Percentiles rank a stretch among this genome's conserved stretches.
Conservation (phyloP, 2,113 vertebrate genomes). For the Catagonus wagneri region DNA sequence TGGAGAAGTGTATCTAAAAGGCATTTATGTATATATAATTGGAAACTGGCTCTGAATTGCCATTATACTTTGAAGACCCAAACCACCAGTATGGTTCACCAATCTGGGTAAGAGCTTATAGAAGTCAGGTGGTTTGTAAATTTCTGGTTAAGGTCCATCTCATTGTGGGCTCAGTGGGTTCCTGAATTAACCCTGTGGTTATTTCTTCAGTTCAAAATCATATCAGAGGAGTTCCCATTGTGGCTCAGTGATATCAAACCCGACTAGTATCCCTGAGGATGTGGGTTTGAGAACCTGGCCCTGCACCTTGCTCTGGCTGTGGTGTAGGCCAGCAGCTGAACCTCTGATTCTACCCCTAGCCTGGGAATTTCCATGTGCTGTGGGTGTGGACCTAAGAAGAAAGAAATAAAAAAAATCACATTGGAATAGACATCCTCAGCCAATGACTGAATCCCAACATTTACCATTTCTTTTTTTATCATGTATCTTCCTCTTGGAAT, state of each 20-base stretch:
- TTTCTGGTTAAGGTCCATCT: not conserved
- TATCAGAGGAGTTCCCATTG: too few species aligned
- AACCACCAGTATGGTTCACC: not conserved
- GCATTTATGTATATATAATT: not conserved
- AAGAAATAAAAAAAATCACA: not conserved
- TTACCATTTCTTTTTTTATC: not conserved
- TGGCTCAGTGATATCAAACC: too few species aligned
- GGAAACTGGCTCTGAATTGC: not conserved
- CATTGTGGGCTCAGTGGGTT: not conserved
- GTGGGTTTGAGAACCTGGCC: too few species aligned
- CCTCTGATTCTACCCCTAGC: too few species aligned
- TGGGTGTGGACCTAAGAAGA: too few species aligned
- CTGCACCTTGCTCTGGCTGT: too few species aligned
- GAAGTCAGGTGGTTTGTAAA: not conserved
- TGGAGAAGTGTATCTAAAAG: not conserved
- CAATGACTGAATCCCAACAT: too few species aligned
- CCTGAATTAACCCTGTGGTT: not conserved
- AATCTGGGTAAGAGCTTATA: not conserved
- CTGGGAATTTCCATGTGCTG: too few species aligned
- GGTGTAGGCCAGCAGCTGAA: too few species aligned
- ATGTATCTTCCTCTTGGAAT: not conserved
- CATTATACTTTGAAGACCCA: not conserved
- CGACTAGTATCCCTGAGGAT: too few species aligned
- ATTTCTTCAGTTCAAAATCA: not conserved
- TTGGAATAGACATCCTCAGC: not conserved